These are phyloP conservation scores for Norana najaformis DNA, from an alignment of 2,888 invertebrate species.

Conservation along the genomic window DNA sequence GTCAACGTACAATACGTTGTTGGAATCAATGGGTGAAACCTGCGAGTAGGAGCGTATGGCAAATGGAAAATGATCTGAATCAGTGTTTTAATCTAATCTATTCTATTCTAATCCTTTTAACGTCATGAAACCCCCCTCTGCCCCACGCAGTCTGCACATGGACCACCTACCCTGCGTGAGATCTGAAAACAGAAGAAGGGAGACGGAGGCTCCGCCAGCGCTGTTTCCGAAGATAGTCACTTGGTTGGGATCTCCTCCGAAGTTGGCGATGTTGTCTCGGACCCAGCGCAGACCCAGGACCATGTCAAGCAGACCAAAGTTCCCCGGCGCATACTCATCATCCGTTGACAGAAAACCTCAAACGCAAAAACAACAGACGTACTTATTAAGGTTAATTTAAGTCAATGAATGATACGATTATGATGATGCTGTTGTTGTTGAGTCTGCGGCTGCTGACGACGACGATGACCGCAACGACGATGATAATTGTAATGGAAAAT, in stretches of 20 bases:
- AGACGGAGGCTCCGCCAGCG: slow-evolving; percentile 65
- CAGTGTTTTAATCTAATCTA: no score
- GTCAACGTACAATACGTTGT: no score
- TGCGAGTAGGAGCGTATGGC: no score
- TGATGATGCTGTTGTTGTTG: background rate
- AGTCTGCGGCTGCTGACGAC: background rate
- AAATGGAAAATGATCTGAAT: no score
- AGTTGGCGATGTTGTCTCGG: slow-evolving; percentile 63
- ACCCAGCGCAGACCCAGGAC: slow-evolving; percentile 67
- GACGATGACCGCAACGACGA: background rate
- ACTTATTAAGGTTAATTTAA: background rate
- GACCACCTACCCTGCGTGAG: slow-evolving; percentile 50
- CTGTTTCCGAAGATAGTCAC: slow-evolving; percentile 68
- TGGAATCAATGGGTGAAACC: no score
- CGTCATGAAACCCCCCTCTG: no score
- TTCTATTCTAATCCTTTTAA: no score
- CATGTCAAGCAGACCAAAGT: slow-evolving; percentile 68
- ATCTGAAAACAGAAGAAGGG: slow-evolving; percentile 57
- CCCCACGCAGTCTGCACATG: no score
- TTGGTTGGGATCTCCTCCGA: slow-evolving; percentile 66
- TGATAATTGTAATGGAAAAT: background rate
- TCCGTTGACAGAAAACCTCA: slow-evolving; percentile 30
- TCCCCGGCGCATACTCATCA: slow-evolving; percentile 68
- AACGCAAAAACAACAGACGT: background rate
- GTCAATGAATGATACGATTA: no score